Base-by-base conservation (phyloP, 2,113 vertebrate genomes). In the Bagarius yarrelli region DNA sequence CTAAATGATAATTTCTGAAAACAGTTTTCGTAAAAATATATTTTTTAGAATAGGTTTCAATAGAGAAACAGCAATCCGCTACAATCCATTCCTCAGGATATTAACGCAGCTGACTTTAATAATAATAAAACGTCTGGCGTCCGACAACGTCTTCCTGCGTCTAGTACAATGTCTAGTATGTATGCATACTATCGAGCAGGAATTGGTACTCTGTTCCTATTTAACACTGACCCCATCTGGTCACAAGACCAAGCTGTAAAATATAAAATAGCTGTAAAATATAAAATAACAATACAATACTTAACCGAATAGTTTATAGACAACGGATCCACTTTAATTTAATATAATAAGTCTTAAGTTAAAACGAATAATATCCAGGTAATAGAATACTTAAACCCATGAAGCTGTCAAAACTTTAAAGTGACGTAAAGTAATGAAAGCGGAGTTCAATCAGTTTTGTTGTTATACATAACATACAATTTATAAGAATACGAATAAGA, bases 191-290 rank as follows among this genome's bases (percentile, higher is more conserved):
- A 64, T 1, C 30, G 3, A 25, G 67, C 50, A 53, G 69, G n/a
- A 47, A 25, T 36, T 40, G 47, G 4, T 23, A 8, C 0, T 64
- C 50, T 78, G 15, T 47, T 13, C 34, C 53, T 55, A 15, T 73
- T 67, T 73, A 83, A 74, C 50, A 83, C 89, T 25, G 83, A 86
- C 77, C 84, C 81, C 80, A 76, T 50, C 56, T 81, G 34, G 66
- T 53, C 14, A 66, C 21, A n/a, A 13, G 13, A 34, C 1, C 25
- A 64, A 66, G 44, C 19, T 40, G 55, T 40, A 75, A 34, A 25
- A 36, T 32, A 5, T 57, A 8, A 32, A 53, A 36, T 15, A 19
- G 3, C 3, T 56, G 2, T 36, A 0, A 8, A 57, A 14, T 57
- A 36, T 44, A 30, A 50, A 70, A 50, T n/a, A 27, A 52, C 15